Percentiles rank a stretch among this genome's conserved stretches.
phyloP scores from a whole-genome alignment of 2,888 invertebrate genomes.

The Chymomyza amoena region DNA sequence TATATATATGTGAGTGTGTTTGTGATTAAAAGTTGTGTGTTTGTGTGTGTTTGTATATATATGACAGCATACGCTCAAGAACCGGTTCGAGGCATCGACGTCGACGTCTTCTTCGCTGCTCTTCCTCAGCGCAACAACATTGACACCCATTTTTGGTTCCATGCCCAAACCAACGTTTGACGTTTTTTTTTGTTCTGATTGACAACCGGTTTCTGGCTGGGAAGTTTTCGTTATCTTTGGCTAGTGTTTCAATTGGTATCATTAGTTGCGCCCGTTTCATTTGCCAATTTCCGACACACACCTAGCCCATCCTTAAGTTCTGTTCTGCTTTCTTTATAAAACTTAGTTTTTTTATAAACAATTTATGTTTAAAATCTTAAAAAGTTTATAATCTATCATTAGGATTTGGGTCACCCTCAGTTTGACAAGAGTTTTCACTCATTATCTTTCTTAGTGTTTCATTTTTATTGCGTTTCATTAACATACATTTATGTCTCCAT shows the following conservation, averaged over 20 bases:
- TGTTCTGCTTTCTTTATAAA: not conserved
- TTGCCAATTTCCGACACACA: not conserved
- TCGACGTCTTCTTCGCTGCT: not conserved
- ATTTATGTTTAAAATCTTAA: not conserved
- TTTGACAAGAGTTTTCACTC: not conserved
- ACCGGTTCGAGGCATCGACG: slow-evolving; percentile 1
- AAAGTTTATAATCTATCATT: not conserved
- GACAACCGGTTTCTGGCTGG: not conserved
- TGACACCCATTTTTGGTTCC: not conserved
- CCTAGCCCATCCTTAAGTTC: not conserved
- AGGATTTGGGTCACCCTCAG: not conserved
- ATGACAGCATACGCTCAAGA: not conserved
- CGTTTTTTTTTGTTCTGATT: not conserved
- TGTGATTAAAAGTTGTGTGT: not conserved
- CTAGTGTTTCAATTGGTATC: not conserved
- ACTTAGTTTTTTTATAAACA: too few relatives aligned
- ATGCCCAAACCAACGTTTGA: not conserved
- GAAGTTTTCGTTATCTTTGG: not conserved
- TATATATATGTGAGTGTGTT: too few relatives aligned
- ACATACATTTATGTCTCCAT: not conserved
- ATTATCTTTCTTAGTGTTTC: not conserved
- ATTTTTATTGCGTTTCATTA: not conserved
- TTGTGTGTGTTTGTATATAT: not conserved
- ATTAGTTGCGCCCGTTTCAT: not conserved
- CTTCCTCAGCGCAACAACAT: not conserved